phyloP scores from a whole-genome alignment of 2,113 vertebrate species.

The Catharus fuscescens region DNA sequence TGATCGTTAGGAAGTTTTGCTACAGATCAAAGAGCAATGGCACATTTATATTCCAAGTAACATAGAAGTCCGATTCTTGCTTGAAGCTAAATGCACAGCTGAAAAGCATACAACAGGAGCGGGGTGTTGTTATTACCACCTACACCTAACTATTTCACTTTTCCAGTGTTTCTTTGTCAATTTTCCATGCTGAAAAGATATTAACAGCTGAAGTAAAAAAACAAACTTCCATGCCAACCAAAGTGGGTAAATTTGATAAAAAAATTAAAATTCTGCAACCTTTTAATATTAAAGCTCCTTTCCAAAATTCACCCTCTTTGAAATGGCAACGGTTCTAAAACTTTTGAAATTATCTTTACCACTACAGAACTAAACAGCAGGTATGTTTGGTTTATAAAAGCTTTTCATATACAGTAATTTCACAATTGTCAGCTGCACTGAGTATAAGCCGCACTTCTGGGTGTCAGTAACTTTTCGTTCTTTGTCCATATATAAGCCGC shows the following conservation, averaged over 20 bases:
- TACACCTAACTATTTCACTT: background rate
- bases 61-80: background rate
- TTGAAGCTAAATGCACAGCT: background rate
- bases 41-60: background rate
- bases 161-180: background rate
- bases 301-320: background rate
- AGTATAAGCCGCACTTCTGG: too few relatives aligned
- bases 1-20: background rate
- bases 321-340: background rate
- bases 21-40: slow-evolving; percentile 17
- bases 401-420: background rate
- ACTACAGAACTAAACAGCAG: background rate
- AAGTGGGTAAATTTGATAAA: background rate
- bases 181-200: background rate
- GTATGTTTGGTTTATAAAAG: background rate
- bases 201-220: background rate
- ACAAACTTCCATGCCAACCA: background rate
- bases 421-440: too few relatives aligned
- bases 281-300: background rate
- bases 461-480: too few relatives aligned
- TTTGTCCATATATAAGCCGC: too few relatives aligned
- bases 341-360: background rate
- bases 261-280: background rate
- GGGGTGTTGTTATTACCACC: background rate
- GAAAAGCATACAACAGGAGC: background rate